These are phyloP conservation scores for Cephus pulcher DNA, from an alignment of 2,888 invertebrate genomes.

Conservation along the genomic window DNA sequence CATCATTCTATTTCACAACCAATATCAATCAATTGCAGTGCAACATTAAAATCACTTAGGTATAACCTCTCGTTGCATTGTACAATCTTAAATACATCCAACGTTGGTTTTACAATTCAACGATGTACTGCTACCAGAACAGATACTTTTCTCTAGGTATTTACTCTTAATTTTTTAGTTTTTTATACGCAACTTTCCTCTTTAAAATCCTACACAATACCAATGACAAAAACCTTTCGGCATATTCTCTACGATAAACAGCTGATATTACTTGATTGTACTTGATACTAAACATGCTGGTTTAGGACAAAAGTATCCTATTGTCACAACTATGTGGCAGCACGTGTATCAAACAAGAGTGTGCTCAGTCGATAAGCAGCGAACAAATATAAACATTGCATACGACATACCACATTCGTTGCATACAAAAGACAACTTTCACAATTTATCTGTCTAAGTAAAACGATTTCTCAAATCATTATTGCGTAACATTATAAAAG, in stretches of 20 bases:
- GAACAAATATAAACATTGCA: background rate
- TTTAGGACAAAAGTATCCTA: background rate
- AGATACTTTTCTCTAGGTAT: background rate
- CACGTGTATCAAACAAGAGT: background rate
- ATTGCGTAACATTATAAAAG: background rate
- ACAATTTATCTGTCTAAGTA: background rate
- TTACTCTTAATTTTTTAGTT: background rate
- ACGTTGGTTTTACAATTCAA: background rate
- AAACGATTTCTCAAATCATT: background rate
- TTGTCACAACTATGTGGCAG: background rate
- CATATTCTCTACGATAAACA: background rate
- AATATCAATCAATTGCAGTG: background rate
- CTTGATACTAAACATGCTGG: background rate
- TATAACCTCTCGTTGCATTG: background rate
- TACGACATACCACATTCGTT: background rate
- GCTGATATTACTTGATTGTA: background rate
- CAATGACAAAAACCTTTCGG: background rate
- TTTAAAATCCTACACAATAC: background rate
- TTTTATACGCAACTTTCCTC: background rate
- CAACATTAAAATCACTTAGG: background rate
- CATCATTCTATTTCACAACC: background rate
- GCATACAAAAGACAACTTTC: background rate
- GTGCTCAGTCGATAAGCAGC: background rate
- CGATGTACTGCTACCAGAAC: background rate
- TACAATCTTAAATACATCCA: background rate